A percentile compares a stretch with the other conserved stretches of the same genome.
Conservation (phyloP, 2,113 vertebrate genomes). For the Oxyruncus cristatus region DNA sequence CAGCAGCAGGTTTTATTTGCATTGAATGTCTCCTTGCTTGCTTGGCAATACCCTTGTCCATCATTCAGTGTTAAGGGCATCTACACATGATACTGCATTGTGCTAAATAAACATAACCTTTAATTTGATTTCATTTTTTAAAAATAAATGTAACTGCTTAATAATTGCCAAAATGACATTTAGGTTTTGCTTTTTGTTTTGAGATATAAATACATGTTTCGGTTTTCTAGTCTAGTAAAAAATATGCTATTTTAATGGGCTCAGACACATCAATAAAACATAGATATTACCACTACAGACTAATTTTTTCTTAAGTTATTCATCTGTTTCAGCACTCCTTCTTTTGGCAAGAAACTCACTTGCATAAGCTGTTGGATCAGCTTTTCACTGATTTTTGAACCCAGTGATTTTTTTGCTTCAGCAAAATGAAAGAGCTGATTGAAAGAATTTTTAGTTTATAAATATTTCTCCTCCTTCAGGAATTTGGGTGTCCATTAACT, state of each 20-base stretch:
- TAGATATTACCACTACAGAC: not conserved
- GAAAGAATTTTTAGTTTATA: not conserved
- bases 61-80: not conserved
- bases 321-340: constrained; percentile 17
- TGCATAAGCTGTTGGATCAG: constrained; percentile 51
- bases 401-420: constrained; percentile 2
- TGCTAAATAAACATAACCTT: not conserved
- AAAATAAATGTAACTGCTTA: not conserved
- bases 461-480: not conserved
- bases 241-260: not conserved
- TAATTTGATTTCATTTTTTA: not conserved
- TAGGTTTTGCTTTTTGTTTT: not conserved
- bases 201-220: not conserved
- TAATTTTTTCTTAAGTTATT: constrained; percentile 26
- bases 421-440: not conserved
- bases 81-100: not conserved
- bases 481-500: not conserved
- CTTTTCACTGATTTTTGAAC: constrained; percentile 25
- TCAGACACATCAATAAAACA: not conserved
- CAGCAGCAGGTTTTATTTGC: not conserved
- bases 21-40: not conserved
- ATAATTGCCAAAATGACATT: not conserved
- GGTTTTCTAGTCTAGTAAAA: not conserved
- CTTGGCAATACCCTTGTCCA: not conserved
- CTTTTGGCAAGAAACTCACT: constrained; percentile 44